phyloP scores from a whole-genome alignment of 1,140 invertebrate species.

The Lethocerus indicus region DNA sequence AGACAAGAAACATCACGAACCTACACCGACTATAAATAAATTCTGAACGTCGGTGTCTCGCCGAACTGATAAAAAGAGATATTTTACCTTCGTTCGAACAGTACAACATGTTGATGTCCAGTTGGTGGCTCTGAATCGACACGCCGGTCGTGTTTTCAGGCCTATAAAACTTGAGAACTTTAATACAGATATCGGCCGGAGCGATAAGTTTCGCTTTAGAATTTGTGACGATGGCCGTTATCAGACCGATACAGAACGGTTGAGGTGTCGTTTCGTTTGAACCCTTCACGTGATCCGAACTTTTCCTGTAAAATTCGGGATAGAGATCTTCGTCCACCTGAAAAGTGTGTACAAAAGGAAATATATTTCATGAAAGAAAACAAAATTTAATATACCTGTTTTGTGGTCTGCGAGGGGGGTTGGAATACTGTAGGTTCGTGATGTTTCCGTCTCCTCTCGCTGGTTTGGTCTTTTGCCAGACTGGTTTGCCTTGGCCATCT shows the following conservation, averaged over 20 bases:
- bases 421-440: too few relatives aligned
- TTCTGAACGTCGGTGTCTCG: neutral
- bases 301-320: constrained; percentile 63
- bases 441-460: too few relatives aligned
- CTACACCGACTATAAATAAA: constrained; percentile 8
- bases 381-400: too few relatives aligned
- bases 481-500: too few relatives aligned
- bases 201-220: constrained; percentile 29
- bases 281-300: constrained; percentile 45
- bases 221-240: constrained; percentile 35
- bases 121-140: constrained; percentile 30
- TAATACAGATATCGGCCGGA: constrained; percentile 41
- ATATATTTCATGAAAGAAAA: neutral
- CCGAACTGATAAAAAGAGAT: constrained; percentile 10
- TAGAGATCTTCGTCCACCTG: constrained; percentile 53
- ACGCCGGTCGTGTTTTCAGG: constrained; percentile 53
- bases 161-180: constrained; percentile 53
- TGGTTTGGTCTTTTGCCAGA: too few relatives aligned
- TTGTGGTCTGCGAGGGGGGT: too few relatives aligned
- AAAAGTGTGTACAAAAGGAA: neutral
- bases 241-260: constrained; percentile 55
- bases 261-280: constrained; percentile 55
- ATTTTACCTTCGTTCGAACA: constrained; percentile 53
- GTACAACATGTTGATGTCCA: constrained; percentile 58
- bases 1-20: too few relatives aligned